phyloP scores from a whole-genome alignment of 1,140 invertebrate genomes.

The Copidosoma floridanum region DNA sequence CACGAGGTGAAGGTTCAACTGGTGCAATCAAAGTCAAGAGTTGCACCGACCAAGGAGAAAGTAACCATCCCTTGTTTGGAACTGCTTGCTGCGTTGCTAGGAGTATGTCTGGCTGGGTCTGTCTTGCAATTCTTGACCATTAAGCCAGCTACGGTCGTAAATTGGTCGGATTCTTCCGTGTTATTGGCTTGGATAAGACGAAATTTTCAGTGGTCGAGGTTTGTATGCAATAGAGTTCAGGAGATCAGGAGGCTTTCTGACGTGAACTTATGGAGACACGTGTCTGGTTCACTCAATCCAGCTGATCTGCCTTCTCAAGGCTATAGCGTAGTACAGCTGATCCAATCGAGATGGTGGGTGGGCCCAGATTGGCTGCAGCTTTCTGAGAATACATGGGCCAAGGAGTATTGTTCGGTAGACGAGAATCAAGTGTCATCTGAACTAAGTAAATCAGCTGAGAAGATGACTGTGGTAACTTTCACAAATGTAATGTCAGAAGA shows the following conservation, averaged over 20 bases:
- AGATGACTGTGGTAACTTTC: too few relatives aligned
- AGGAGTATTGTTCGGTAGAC: too few relatives aligned
- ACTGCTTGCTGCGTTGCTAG: slow-evolving; percentile 40
- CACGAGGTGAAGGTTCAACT: neutral
- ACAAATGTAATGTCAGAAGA: too few relatives aligned
- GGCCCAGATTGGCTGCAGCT: slow-evolving; percentile 36
- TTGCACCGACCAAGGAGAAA: slow-evolving; percentile 38
- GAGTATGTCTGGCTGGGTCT: slow-evolving; percentile 30
- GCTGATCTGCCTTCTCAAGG: slow-evolving; percentile 35
- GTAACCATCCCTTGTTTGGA: slow-evolving; percentile 41
- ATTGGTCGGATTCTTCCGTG: too few relatives aligned
- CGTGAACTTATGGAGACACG: slow-evolving; percentile 39
- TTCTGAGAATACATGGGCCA: slow-evolving; percentile 30
- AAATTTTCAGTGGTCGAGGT: slow-evolving; percentile 26
- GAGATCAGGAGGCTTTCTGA: slow-evolving; percentile 36
- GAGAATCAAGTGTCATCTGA: too few relatives aligned
- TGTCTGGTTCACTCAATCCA: slow-evolving; percentile 45
- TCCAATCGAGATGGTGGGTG: slow-evolving; percentile 4
- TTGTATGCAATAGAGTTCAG: slow-evolving; percentile 37
- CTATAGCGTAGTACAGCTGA: slow-evolving; percentile 19
- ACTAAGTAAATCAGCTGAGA: too few relatives aligned
- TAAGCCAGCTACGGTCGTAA: too few relatives aligned
- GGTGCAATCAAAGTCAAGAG: slow-evolving; percentile 38
- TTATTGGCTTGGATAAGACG: slow-evolving; percentile 5
- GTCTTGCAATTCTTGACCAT: neutral